Base-by-base conservation (phyloP, 2,797 vertebrate species). In the Sphaeramia orbicularis region DNA sequence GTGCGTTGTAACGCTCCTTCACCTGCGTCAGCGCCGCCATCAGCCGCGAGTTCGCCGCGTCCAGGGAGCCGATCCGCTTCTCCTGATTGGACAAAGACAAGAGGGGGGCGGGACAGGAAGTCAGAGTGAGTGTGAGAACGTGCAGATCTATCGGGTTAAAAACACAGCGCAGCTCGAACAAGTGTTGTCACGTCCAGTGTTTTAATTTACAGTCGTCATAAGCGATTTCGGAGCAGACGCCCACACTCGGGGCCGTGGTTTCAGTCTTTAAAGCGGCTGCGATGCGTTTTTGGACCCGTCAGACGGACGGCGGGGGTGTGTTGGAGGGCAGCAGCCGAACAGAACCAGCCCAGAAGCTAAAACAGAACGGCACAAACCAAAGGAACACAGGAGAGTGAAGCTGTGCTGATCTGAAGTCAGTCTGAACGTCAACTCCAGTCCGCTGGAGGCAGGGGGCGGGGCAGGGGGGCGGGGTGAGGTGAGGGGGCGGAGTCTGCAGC, bases 11-110 rank as follows among this genome's bases (percentile, higher is more conserved):
- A 58, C 96, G 96, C 88, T 98, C 97, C 94, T 98, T 99, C 90
- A 99, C 96, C 83, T 99, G 97, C 1, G 96, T 96, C 89, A 99
- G 94, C 6, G 97, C 96, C 3, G 95, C 95, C 96, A 99, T 97
- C 85, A 99, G 93, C 41, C 97, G 94, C 0, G 95, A 95, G 94
- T 99, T 99, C 72, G 98, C 96, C 0, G 95, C 95, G 66, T 98
- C 97, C 95, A 99, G 94, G 3, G 96, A 97, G 69, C 86, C 83
- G 84, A 99, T 98, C 89, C 96, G 93, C 85, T 96, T 96, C 94
- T 99, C 97, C 98, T 99, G 86, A 92, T 67, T 83, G 91, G 93
- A 80, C 7, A 48, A 32, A 80, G 12, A 70, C 84, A 84, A 51
- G 19, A 12, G n/a, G 43, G 19, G 70, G 80, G 91, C 55, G 67